These are phyloP conservation scores for Villa cingulata DNA, from an alignment of 2,888 invertebrate species.

Conservation along the genomic window DNA sequence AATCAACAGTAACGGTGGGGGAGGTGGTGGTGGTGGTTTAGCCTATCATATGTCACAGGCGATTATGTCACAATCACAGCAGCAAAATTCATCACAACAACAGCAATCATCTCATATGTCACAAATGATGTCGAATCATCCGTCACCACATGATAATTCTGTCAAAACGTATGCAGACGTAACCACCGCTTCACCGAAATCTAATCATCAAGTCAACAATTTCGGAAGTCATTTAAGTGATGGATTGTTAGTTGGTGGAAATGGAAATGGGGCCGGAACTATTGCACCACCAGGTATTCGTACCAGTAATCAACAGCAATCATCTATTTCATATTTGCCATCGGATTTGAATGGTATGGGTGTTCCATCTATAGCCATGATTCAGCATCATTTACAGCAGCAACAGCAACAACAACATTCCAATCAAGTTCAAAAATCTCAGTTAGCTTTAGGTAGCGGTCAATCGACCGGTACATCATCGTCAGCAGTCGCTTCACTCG, in stretches of 20 bases:
- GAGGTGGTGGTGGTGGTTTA: background rate
- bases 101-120: slow-evolving; percentile 1
- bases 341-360: slow-evolving; percentile 15
- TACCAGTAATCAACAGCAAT: background rate
- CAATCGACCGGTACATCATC: slow-evolving; percentile 11
- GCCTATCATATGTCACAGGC: slow-evolving; percentile 3
- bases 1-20: slow-evolving; percentile 37
- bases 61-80: slow-evolving; percentile 21
- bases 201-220: slow-evolving; percentile 14
- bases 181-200: slow-evolving; percentile 21
- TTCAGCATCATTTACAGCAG: slow-evolving; percentile 15
- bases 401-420: slow-evolving; percentile 17
- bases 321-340: slow-evolving; percentile 7
- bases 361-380: slow-evolving; percentile 13
- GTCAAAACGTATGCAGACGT: slow-evolving; percentile 26
- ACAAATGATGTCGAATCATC: slow-evolving; percentile 14
- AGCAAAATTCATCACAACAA: slow-evolving; percentile 11
- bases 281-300: background rate
- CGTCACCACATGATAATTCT: slow-evolving; percentile 17
- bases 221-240: slow-evolving; percentile 3
- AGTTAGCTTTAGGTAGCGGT: slow-evolving; percentile 6
- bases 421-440: slow-evolving; percentile 16
- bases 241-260: background rate
- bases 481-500: slow-evolving; percentile 34
- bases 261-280: background rate